Evolutionary conservation across 2,797 vertebrate species (phyloP), one percentile per base, ranked within the genome.

Genomic region (Sebastes matsubarae): DNA sequence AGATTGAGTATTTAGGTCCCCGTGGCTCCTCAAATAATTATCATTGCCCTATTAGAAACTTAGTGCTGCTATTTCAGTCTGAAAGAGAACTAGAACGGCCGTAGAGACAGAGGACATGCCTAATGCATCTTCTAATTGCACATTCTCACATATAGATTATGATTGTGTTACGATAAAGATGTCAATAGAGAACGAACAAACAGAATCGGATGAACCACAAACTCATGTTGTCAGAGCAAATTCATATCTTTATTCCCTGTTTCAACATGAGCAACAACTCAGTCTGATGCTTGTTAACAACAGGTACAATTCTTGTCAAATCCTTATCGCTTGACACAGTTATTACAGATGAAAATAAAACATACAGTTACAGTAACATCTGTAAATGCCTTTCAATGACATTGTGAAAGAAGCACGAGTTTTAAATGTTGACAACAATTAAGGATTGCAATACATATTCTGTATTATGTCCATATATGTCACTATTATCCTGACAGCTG

Each of bases 171-270:
- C 34, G 46, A 46, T 34, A 65, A 16, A 69, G 4, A 34, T 54
- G 3, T n/a, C 2, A 18, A 14, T 3, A 68, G 18, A 46, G 42
- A 32, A 55, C 61, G 8, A 71, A 58, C 1, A 50, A 16, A 58
- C 18, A 72, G 8, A 63, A 29, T 11, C 13, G 9, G 16, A 54
- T 61, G 24, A 61, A 24, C 10, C 8, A 67, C 12, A 73, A 16
- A 60, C 16, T n/a, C 8, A 75, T 55, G 29, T 8, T 68, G 50
- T 58, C 24, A 78, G 69, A 67, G 78, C 24, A 14, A 86, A 29
- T 55, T 75, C 1, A 73, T 74, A 73, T 52, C 60, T 91, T 88
- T 82, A 88, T 88, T 89, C 8, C 13, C 9, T 30, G 27, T 82
- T 80, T 72, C 68, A 75, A 70, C 64, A 73, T 46, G 24, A 86